Evolutionary conservation across 1,140 invertebrate species (phyloP).

Genomic region (Chionoecetes opilio): DNA sequence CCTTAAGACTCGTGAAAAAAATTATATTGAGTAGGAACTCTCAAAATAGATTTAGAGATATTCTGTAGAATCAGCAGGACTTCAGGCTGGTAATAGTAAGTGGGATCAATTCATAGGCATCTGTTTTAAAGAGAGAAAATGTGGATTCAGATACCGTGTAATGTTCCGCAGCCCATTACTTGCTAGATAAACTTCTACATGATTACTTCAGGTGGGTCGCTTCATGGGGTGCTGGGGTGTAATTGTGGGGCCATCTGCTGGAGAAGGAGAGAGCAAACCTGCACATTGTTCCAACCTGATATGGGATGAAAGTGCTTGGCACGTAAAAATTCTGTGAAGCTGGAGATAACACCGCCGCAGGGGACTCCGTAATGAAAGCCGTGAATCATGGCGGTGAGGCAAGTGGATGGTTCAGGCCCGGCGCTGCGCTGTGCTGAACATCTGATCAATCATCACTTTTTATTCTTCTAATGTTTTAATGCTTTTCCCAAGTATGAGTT

Average conservation of each 20-base stretch:
- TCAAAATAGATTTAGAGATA: background rate
- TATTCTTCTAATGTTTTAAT: background rate
- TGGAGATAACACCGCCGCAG: constrained; percentile 5
- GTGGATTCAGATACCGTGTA: background rate
- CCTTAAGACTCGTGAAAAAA: background rate
- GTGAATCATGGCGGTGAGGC: background rate
- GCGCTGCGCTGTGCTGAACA: background rate
- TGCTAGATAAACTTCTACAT: constrained; percentile 20
- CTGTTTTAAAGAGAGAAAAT: constrained; percentile 7
- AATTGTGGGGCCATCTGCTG: constrained; percentile 25
- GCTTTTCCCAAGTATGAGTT: background rate
- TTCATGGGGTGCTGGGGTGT: background rate
- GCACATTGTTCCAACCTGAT: background rate
- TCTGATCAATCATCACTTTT: constrained; percentile 20
- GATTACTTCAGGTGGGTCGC: background rate
- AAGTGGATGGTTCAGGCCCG: background rate
- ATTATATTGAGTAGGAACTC: background rate
- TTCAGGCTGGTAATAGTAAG: background rate
- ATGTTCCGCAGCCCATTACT: background rate
- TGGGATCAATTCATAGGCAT: background rate
- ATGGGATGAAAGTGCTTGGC: background rate
- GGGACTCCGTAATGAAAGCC: background rate
- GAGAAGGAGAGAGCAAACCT: background rate
- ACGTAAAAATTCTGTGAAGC: background rate
- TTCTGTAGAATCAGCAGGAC: background rate